Evolutionary conservation across 2,797 vertebrate species (phyloP), one percentile per base, ranked within the genome.

Genomic region (Pangasius mekongensis): DNA sequence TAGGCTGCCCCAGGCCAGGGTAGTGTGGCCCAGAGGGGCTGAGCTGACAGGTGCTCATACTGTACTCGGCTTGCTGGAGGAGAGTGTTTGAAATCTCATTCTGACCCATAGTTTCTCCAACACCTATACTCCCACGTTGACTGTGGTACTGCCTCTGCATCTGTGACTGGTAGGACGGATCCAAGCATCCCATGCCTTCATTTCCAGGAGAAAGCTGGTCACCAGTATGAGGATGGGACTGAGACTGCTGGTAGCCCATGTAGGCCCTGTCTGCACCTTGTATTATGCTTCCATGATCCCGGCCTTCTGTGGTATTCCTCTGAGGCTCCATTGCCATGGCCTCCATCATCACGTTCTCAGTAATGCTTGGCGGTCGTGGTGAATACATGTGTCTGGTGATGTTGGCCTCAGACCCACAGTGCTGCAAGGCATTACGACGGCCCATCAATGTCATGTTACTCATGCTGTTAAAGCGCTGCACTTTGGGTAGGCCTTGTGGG

Each of bases 311-410:
- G 9, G 94, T 91, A 27, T 90, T 86, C 11, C 95, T 92, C 6
- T 96, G 94, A 5, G 94, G 71, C 92, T 97, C 92, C 95, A 93
- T 95, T 18, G 95, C 95, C 91, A 96, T 92, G 0, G 95, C 94
- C 91, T 99, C 98, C 97, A 99, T 94, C 93, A 98, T 95, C 6
- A 98, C 96, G 1, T 99, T 98, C 93, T 99, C 99, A 0, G 95
- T 97, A 90, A 99, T 99, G 93, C 98, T 98, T 8, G 97, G 97
- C 0, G 99, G 97, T 0, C 96, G 96, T 0, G 98, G 97, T 1
- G 98, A 97, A 93, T 98, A 99, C 91, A 97, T 92, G 33, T 97
- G 97, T 47, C 94, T 92, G 82, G 96, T 89, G 60, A 97, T 93
- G 84, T 94, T 96, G 64, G 93, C 92, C 20, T 99, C 97, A 0